Evolutionary conservation across 2,797 vertebrate species (phyloP).

Genomic region (Molothrus aeneus): DNA sequence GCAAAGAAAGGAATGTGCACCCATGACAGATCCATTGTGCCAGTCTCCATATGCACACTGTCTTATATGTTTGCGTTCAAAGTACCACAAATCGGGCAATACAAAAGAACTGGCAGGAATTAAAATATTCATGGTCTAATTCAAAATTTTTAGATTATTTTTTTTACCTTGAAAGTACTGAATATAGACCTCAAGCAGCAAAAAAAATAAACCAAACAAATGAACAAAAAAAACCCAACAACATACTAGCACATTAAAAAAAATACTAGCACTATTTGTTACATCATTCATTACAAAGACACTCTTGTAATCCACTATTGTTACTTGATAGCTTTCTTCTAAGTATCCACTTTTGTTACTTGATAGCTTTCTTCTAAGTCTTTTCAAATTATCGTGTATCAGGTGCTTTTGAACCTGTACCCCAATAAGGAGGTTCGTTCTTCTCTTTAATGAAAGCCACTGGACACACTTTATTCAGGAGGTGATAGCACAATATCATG

Average conservation of each 20-base stretch:
- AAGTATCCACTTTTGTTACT: background rate
- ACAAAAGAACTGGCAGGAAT: background rate
- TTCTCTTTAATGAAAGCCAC: background rate
- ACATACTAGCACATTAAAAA: background rate
- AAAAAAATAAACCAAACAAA: background rate
- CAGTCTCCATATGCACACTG: background rate
- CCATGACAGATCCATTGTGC: fast-evolving
- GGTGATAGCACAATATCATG: background rate
- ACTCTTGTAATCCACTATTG: background rate
- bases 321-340: background rate
- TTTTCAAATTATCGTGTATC: fast-evolving
- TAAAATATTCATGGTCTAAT: background rate
- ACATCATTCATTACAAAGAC: background rate
- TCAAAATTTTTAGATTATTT: background rate
- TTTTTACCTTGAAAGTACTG: background rate
- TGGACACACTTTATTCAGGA: background rate
- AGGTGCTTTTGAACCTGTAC: background rate
- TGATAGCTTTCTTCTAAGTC: background rate
- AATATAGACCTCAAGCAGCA: background rate
- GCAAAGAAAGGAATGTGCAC: background rate
- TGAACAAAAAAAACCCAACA: too few relatives aligned
- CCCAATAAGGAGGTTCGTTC: background rate
- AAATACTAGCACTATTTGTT: background rate
- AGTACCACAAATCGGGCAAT: fast-evolving
- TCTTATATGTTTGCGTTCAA: background rate